Percentiles rank a stretch among this genome's conserved stretches.
Evolutionary conservation across 1,140 invertebrate genomes (phyloP).

Genomic region (Rhagoletis zephyria): DNA sequence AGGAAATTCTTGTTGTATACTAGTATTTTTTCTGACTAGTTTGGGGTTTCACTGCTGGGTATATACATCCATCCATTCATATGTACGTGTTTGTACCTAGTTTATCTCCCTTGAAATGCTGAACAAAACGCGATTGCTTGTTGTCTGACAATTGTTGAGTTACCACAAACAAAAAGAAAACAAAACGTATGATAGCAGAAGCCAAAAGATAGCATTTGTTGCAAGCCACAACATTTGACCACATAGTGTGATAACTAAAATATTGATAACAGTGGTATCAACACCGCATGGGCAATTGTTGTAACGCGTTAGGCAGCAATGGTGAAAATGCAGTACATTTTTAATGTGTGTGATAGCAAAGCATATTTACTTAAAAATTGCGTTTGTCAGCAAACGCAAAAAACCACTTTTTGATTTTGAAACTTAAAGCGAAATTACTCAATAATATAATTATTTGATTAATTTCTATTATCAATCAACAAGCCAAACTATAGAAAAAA

Average conservation of each 20-base stretch:
- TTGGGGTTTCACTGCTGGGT: too few species aligned
- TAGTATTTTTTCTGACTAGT: too few species aligned
- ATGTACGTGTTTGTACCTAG: too few species aligned
- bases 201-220: slow-evolving; percentile 9
- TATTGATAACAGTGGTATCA: neutral
- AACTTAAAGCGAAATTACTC: too few species aligned
- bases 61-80: too few species aligned
- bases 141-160: slow-evolving; percentile 1
- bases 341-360: neutral
- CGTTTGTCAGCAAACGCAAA: too few species aligned
- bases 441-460: too few species aligned
- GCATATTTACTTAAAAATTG: too few species aligned
- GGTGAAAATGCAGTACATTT: neutral
- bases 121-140: slow-evolving; percentile 18
- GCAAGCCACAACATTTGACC: slow-evolving; percentile 25
- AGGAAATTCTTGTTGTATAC: too few species aligned
- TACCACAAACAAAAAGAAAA: slow-evolving; percentile 20
- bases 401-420: too few species aligned
- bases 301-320: neutral
- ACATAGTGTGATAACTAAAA: slow-evolving; percentile 30
- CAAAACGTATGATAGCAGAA: slow-evolving; percentile 12
- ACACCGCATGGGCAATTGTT: neutral
- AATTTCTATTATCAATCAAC: too few species aligned
- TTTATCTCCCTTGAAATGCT: neutral
- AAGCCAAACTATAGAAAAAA: too few species aligned